A percentile compares a stretch with the other conserved stretches of the same genome.
Conservation (phyloP, 2,113 vertebrate genomes). For the Engraulis encrasicolus region DNA sequence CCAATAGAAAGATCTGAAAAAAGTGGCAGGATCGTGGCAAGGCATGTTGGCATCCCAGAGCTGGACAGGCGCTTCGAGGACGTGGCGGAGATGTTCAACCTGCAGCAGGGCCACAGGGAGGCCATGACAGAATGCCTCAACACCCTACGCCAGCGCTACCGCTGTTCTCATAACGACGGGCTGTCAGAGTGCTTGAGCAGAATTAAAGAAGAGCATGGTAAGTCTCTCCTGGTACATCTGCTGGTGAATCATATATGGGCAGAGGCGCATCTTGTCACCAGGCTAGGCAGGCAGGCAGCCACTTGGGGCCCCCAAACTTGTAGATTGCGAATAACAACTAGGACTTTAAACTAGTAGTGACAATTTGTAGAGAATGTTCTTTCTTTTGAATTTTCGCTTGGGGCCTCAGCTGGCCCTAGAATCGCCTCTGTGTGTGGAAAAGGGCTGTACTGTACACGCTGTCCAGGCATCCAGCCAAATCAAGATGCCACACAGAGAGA, state of each 20-base stretch:
- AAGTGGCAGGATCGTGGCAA: constrained; percentile 57
- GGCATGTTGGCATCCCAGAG: constrained; percentile 59
- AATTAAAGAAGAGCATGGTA: constrained; percentile 63
- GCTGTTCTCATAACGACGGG: constrained; percentile 38
- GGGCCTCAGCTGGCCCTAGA: too few relatives aligned
- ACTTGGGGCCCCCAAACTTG: too few relatives aligned
- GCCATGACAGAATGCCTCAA: constrained; percentile 58
- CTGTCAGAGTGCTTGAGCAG: constrained; percentile 58
- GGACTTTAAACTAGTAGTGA: too few relatives aligned
- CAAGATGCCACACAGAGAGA: too few relatives aligned
- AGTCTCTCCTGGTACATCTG: constrained; percentile 37
- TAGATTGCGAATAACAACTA: too few relatives aligned
- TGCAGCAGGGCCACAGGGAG: constrained; percentile 67
- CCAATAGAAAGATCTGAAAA: constrained; percentile 21
- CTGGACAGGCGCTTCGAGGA: constrained; percentile 65
- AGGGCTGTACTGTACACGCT: too few relatives aligned
- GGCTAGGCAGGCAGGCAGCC: too few relatives aligned
- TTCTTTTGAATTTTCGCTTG: too few relatives aligned
- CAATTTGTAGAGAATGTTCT: too few relatives aligned
- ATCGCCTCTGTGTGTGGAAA: too few relatives aligned
- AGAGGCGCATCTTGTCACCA: too few relatives aligned
- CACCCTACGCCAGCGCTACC: constrained; percentile 55
- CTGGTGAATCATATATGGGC: not conserved
- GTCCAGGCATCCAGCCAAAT: too few relatives aligned
- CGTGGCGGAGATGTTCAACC: constrained; percentile 65